Percentiles rank a stretch among this genome's conserved stretches.
phyloP scores from a whole-genome alignment of 2,888 invertebrate species.

The Capitulum mitella region DNA sequence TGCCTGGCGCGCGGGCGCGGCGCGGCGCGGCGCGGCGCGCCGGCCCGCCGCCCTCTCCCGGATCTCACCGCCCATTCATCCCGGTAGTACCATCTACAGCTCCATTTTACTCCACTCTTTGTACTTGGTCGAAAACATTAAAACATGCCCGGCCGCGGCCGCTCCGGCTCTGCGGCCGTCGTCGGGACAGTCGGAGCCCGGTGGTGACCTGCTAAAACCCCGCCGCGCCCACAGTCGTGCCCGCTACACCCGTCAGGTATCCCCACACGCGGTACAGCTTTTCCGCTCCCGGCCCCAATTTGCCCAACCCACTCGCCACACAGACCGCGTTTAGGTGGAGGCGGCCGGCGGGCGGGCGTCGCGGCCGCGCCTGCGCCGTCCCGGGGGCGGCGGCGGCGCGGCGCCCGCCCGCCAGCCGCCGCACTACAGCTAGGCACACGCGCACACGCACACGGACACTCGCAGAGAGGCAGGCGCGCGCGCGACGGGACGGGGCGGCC shows the following conservation, averaged over 20 bases:
- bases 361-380: background rate
- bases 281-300: background rate
- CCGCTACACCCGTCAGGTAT: background rate
- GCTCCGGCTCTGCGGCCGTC: background rate
- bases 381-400: background rate
- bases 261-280: background rate
- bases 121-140: conserved; percentile 14
- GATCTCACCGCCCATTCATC: conserved; percentile 17
- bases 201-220: background rate
- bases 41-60: background rate
- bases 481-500: background rate
- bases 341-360: background rate
- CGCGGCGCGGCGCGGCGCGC: background rate
- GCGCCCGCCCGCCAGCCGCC: background rate
- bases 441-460: background rate
- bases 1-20: background rate
- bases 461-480: background rate
- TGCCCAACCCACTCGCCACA: background rate
- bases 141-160: background rate
- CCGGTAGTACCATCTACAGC: conserved; percentile 19
- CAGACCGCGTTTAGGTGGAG: background rate
- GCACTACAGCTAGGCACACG: background rate
- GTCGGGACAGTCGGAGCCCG: background rate
- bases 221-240: background rate
- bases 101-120: conserved; percentile 5